phyloP scores from a whole-genome alignment of 1,140 invertebrate species.

The silkworm (Bombyx mori) region ASM3026992v2 NC_085133.1:8205001-8205500 shows the following conservation, averaged over 20 bases:
- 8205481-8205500: slow-evolving; percentile 35
- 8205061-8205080: not conserved
- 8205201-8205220: not conserved
- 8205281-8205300: not conserved
- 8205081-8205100: not conserved
- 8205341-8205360: not conserved
- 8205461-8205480: slow-evolving; percentile 42
- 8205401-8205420: slow-evolving; percentile 41
- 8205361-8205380: slow-evolving; percentile 19
- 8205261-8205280: not conserved
- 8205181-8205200: not conserved
- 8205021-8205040: slow-evolving; percentile 22
- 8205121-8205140: not conserved
- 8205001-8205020: slow-evolving; percentile 21
- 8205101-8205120: slow-evolving; percentile 1
- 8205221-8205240: not conserved
- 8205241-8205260: not conserved
- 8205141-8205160: not conserved
- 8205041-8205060: not conserved
- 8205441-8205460: slow-evolving; percentile 40
- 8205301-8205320: slow-evolving; percentile 1
- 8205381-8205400: slow-evolving; percentile 32
- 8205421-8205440: slow-evolving; percentile 34
- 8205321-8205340: no score
- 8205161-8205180: not conserved